Evolutionary conservation across 2,888 invertebrate species (phyloP).

Genomic region (Parnassius orleans): DNA sequence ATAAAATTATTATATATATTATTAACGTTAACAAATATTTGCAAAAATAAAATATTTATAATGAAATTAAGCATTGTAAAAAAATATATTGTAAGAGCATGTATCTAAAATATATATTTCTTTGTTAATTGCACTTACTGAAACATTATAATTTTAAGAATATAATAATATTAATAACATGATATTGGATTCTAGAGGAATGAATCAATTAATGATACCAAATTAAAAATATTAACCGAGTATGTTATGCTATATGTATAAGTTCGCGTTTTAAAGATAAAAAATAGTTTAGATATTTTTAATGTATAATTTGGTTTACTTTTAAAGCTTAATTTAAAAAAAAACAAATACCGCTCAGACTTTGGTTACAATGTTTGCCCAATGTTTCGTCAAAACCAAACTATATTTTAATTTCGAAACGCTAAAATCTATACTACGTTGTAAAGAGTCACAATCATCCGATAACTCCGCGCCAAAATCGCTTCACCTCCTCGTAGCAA

Average conservation of each 20-base stretch:
- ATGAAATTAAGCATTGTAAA: slow-evolving; percentile 1
- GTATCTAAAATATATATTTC: not conserved
- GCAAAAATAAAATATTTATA: not conserved
- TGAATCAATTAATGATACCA: slow-evolving; percentile 26
- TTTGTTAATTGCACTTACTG: not conserved
- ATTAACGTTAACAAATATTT: not conserved
- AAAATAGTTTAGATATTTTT: not conserved
- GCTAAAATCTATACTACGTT: not conserved
- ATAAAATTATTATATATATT: not conserved
- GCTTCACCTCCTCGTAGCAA: slow-evolving; percentile 69
- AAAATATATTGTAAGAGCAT: not conserved
- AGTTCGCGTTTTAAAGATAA: not conserved
- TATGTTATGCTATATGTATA: not conserved
- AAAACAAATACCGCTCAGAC: not conserved
- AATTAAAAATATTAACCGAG: slow-evolving; percentile 29
- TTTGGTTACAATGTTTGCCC: not conserved
- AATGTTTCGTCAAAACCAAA: slow-evolving; percentile 21
- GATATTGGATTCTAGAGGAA: slow-evolving; percentile 21
- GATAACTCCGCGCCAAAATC: slow-evolving; percentile 62
- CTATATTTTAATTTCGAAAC: not conserved
- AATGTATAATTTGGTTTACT: not conserved
- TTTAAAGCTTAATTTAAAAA: not conserved
- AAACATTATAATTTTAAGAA: not conserved
- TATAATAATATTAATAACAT: no score
- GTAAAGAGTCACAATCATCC: slow-evolving; percentile 43